Percentiles rank a stretch among this genome's conserved stretches.
Conservation (phyloP, 2,113 vertebrate species). For the Pseudopipra pipra region DNA sequence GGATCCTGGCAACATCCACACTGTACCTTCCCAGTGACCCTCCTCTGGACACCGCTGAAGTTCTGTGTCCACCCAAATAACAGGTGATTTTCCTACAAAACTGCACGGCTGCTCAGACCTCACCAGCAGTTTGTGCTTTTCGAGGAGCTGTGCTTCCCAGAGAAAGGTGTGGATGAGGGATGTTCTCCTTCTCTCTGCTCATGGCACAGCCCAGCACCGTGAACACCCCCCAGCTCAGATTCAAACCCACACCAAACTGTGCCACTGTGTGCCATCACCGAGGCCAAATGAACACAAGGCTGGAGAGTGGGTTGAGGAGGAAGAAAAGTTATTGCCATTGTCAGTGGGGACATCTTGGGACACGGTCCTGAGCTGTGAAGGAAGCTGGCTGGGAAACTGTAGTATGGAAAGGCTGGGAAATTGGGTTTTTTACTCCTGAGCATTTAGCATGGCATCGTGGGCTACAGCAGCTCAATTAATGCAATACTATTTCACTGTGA, state of each 20-base stretch:
- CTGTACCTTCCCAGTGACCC: rapidly evolving
- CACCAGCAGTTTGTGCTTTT: neutral
- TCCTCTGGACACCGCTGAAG: neutral
- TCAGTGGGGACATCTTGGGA: neutral
- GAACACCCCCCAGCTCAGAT: neutral
- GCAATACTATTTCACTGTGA: neutral
- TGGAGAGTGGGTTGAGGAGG: neutral
- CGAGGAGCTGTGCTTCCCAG: neutral
- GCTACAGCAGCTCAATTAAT: neutral
- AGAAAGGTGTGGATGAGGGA: neutral
- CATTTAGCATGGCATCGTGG: neutral
- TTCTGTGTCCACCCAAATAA: neutral
- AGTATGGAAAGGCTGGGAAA: neutral
- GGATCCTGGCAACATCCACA: neutral
- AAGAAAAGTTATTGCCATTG: neutral
- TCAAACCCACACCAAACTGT: neutral
- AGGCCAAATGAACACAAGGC: neutral
- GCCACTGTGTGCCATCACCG: neutral
- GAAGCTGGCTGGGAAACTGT: neutral
- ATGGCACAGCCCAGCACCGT: neutral
- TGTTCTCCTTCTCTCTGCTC: neutral
- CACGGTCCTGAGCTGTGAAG: neutral
- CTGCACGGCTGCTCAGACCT: neutral
- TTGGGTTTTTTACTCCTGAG: neutral
- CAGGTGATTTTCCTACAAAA: neutral